Evolutionary conservation across 2,888 invertebrate species (phyloP).

Genomic region (Drosophila siamana): DNA sequence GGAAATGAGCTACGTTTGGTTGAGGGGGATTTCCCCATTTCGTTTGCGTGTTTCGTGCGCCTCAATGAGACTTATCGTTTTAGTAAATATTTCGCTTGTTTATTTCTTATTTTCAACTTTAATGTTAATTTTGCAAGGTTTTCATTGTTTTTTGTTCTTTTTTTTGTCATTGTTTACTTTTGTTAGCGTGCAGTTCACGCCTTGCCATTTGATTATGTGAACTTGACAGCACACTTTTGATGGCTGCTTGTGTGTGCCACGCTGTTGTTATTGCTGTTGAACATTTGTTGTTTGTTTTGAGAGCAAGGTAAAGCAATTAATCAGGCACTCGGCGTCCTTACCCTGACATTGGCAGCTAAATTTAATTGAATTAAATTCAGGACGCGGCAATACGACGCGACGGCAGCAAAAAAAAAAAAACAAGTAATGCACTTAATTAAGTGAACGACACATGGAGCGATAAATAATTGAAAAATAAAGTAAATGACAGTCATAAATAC

Average conservation of each 20-base stretch:
- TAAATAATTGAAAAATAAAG: constrained; percentile 41
- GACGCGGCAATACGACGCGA: constrained; percentile 26
- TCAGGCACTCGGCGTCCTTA: constrained; percentile 37
- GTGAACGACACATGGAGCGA: constrained; percentile 30
- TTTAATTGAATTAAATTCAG: constrained; percentile 60
- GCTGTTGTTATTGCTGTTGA: constrained; percentile 16
- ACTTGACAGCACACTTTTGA: constrained; percentile 36
- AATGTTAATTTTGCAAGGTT: constrained; percentile 37
- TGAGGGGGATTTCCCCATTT: constrained; percentile 7
- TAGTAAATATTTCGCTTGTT: constrained; percentile 63
- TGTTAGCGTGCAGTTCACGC: constrained; percentile 62
- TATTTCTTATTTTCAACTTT: constrained; percentile 50
- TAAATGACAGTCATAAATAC: constrained; percentile 15
- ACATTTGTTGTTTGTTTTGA: constrained; percentile 21
- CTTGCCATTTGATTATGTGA: constrained; percentile 59
- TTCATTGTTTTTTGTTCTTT: constrained; percentile 3
- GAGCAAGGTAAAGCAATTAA: constrained; percentile 45
- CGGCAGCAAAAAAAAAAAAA: background rate
- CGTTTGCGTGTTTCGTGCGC: constrained; percentile 42
- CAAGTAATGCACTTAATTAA: constrained; percentile 40
- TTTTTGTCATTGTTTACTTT: constrained; percentile 14
- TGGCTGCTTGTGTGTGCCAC: constrained; percentile 10
- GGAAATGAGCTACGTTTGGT: constrained; percentile 32
- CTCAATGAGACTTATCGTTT: constrained; percentile 48
- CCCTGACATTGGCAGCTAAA: constrained; percentile 35